A percentile compares a stretch with the other conserved stretches of the same genome.
phyloP scores from a whole-genome alignment of 92 coral and sea anemone genomes.

The Porites divaricata region DNA sequence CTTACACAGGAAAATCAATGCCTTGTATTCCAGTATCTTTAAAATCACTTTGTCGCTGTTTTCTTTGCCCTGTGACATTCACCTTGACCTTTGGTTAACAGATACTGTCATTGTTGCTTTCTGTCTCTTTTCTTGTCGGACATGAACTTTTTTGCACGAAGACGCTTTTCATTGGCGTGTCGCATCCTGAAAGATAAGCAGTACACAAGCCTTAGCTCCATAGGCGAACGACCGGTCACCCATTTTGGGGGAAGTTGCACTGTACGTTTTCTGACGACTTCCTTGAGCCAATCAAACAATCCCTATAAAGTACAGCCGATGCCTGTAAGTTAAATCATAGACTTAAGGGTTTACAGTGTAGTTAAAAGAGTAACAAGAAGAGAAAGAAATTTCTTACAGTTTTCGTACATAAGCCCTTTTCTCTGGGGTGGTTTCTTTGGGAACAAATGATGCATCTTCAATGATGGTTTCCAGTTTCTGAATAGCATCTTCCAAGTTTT shows the following conservation, averaged over 20 bases:
- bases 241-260: too few species aligned
- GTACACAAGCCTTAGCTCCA: neutral
- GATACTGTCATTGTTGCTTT: slow-evolving; percentile 36
- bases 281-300: too few species aligned
- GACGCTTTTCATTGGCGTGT: slow-evolving; percentile 73
- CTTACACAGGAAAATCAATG: too few species aligned
- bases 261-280: too few species aligned
- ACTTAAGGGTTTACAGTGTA: neutral
- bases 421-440: slow-evolving; percentile 76
- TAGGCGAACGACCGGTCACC: too few species aligned
- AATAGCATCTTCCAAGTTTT: slow-evolving; percentile 87
- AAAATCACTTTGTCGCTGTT: neutral
- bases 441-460: slow-evolving; percentile 79
- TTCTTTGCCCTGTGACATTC: neutral
- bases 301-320: too few species aligned
- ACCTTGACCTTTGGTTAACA: neutral
- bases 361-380: neutral
- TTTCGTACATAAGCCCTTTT: slow-evolving; percentile 77
- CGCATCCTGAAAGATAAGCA: slow-evolving; percentile 66
- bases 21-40: too few species aligned
- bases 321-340: neutral
- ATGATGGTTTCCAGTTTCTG: slow-evolving; percentile 70
- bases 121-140: slow-evolving; percentile 79
- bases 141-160: slow-evolving; percentile 73
- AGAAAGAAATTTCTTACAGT: slow-evolving; percentile 62